A percentile compares a stretch with the other conserved stretches of the same genome.
These are phyloP conservation scores for Plecotus auritus DNA, from an alignment of 2,113 vertebrate species.

Conservation along the genomic window DNA sequence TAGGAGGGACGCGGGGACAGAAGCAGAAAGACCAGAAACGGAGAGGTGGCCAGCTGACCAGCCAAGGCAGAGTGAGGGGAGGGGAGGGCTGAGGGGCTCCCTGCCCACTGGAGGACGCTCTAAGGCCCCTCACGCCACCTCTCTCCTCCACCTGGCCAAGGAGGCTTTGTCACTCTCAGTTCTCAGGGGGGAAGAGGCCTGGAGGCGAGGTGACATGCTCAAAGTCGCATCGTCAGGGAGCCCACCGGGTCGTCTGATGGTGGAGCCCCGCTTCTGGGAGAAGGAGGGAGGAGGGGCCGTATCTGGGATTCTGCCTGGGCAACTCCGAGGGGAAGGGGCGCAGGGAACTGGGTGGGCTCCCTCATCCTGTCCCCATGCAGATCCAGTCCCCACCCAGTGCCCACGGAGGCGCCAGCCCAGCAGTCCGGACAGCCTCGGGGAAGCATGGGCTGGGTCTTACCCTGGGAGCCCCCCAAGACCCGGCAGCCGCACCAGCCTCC, in stretches of 20 bases:
- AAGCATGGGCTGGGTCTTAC: not conserved
- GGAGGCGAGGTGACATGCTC: not conserved
- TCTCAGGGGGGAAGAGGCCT: not conserved
- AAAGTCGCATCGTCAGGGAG: not conserved
- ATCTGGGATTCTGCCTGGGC: not conserved
- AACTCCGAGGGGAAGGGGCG: not conserved
- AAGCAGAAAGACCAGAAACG: not conserved
- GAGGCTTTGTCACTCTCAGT: not conserved
- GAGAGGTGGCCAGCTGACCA: not conserved
- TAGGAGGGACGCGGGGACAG: not conserved
- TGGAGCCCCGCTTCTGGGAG: not conserved
- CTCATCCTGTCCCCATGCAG: not conserved
- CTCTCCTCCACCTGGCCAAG: not conserved
- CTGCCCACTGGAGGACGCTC: not conserved
- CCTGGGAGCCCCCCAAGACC: not conserved
- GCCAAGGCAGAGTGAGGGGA: not conserved
- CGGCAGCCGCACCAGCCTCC: not conserved
- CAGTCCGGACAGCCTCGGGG: rapidly evolving
- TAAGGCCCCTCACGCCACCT: not conserved
- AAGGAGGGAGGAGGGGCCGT: not conserved
- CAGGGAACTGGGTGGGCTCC: not conserved
- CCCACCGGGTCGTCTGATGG: not conserved
- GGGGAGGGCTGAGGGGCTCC: not conserved
- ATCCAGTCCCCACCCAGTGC: too few species aligned
- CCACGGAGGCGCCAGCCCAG: not conserved